Evolutionary conservation across 2,888 invertebrate genomes (phyloP).

Genomic region (Autographa pulchrina): DNA sequence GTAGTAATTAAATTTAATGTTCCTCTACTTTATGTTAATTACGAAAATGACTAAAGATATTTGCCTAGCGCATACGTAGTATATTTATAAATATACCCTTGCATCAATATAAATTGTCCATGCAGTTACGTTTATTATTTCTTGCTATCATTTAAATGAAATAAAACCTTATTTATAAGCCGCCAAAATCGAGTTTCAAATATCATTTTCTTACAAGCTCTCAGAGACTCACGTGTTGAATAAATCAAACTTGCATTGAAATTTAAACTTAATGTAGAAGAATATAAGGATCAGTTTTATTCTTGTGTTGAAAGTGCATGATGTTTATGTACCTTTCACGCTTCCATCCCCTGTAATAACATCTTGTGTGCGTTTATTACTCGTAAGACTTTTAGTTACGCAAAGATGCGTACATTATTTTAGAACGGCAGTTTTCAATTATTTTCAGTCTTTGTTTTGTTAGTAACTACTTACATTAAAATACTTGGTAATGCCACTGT

Average conservation of each 20-base stretch:
- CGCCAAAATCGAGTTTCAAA: not conserved
- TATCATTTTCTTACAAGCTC: not conserved
- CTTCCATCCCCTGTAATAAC: conserved; percentile 41
- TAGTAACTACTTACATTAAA: no score
- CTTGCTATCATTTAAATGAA: not conserved
- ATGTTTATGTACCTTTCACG: conserved; percentile 44
- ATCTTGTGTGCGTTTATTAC: conserved; percentile 33
- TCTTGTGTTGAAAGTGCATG: not conserved
- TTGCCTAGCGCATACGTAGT: conserved; percentile 2
- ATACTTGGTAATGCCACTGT: no score
- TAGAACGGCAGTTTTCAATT: conserved; percentile 42
- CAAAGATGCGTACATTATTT: conserved; percentile 42
- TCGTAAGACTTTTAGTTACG: conserved; percentile 35
- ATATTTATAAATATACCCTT: conserved; percentile 17
- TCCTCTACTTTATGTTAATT: conserved; percentile 40
- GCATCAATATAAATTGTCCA: conserved; percentile 34
- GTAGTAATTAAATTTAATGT: conserved; percentile 36
- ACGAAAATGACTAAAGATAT: conserved; percentile 26
- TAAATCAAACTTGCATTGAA: not conserved
- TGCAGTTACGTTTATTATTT: conserved; percentile 24
- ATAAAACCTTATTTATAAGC: not conserved
- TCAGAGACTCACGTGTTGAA: conserved; percentile 15
- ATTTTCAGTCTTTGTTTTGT: not conserved
- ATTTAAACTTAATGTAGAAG: rapidly evolving
- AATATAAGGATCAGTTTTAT: conserved; percentile 2